Evolutionary conservation across 2,888 invertebrate genomes (phyloP), one percentile per base, ranked within the genome.

Genomic region (Epinotia bilunana): DNA sequence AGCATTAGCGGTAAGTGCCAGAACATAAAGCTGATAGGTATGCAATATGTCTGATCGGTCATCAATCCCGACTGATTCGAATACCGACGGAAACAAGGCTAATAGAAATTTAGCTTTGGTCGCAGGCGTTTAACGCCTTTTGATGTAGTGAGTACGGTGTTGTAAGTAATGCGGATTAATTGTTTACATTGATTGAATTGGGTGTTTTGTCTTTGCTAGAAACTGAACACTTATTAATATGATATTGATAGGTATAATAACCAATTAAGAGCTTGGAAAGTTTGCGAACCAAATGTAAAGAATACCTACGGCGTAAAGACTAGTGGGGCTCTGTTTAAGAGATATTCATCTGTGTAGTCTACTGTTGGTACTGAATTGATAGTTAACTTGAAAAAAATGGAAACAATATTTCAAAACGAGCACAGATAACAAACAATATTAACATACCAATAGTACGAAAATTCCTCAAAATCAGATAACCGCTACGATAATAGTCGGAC

Each of bases 21-120:
- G 90, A 88, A 90, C 91, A 92, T 92, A 91, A 92, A 92, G 90
- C 89, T 91, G 91, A 92, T 91, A 90, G 91, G 90, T 90, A 90
- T 90, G 91, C 91, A 86, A 91, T 92, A 91, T 90, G 88, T 91
- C 88, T 84, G 86, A 82, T 81, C 83, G 82, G 80, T 84, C 87
- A 90, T 91, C 91, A 89, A 88, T 90, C 87, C 84, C 80, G 81
- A 80, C 86, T 85, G 87, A 87, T 87, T 87, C 84, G 84, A 85
- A 82, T 84, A 83, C 81, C 81, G 82, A 18, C 43, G 61, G 58
- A 83, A 81, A 81, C 83, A 82, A 83, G 82, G 83, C 77, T 78
- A 81, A 78, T 77, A 78, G 80, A 78, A 78, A 79, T 79, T 80
- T 78, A 72, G 74, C 82, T 83, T 83, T 85, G 83, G 84, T 83